Evolutionary conservation across 2,113 vertebrate species (phyloP).

Genomic region (Seriola quinqueradiata): DNA sequence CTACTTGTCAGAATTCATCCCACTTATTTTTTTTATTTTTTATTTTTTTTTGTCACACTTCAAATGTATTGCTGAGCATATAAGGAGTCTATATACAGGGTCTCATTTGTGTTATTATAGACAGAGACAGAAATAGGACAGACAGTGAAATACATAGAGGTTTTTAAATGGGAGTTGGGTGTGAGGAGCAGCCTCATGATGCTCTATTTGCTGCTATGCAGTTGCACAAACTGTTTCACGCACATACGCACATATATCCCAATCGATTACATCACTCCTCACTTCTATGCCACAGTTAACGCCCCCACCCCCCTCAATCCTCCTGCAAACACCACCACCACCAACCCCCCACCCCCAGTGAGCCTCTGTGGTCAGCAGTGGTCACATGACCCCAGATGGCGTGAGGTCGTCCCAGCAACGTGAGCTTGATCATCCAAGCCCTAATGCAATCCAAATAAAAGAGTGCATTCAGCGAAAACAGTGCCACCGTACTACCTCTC

Average conservation of each 20-base stretch:
- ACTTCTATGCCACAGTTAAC: conserved; percentile 36
- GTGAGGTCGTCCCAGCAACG: conserved; percentile 68
- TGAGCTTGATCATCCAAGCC: conserved; percentile 68
- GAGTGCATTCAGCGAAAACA: conserved; percentile 48
- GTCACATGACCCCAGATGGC: conserved; percentile 70
- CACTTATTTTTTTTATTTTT: not conserved
- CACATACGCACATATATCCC: conserved; percentile 19
- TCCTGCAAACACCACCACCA: not conserved
- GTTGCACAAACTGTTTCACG: conserved; percentile 20
- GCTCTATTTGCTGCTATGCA: not conserved
- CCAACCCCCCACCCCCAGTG: not conserved
- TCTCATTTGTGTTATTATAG: not conserved
- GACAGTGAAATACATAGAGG: not conserved
- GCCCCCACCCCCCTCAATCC: not conserved
- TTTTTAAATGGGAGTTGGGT: not conserved
- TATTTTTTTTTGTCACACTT: not conserved
- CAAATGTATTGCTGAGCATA: conserved; percentile 6
- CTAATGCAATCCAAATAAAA: conserved; percentile 78
- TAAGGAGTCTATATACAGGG: not conserved
- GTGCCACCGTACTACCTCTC: conserved; percentile 12
- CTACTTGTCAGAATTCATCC: conserved; percentile 25
- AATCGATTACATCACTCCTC: conserved; percentile 62
- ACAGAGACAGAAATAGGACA: not conserved
- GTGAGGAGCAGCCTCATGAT: conserved; percentile 13
- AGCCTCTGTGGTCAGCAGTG: conserved; percentile 45